These are phyloP conservation scores for Macrotrachela quadricornifera DNA, from an alignment of 1,140 invertebrate species.

Conservation along the genomic window DNA sequence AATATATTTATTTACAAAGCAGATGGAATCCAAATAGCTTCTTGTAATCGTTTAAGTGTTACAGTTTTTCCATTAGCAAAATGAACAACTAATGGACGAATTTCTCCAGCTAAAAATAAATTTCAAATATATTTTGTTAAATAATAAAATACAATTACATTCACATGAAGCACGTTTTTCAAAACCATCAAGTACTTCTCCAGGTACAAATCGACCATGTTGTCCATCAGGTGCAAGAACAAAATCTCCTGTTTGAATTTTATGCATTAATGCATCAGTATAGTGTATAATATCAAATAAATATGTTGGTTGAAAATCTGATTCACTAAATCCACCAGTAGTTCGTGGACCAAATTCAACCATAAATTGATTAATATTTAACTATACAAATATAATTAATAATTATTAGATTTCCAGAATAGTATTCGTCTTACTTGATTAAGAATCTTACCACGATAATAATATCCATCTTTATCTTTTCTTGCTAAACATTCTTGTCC, in stretches of 20 bases:
- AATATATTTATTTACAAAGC: background rate
- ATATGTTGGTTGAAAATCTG: constrained; percentile 21
- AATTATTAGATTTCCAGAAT: background rate
- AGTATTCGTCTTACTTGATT: constrained; percentile 21
- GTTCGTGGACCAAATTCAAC: constrained; percentile 21
- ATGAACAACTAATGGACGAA: background rate
- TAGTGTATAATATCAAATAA: constrained; percentile 22
- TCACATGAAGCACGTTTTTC: constrained; percentile 13
- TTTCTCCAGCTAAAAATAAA: background rate
- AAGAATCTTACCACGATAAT: constrained; percentile 23
- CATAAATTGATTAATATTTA: constrained; percentile 14
- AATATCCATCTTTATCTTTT: constrained; percentile 23
- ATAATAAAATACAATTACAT: background rate
- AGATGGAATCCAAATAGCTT: constrained; percentile 7
- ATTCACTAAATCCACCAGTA: constrained; percentile 18
- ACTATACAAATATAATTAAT: background rate
- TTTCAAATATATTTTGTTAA: background rate
- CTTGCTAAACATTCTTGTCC: constrained; percentile 22
- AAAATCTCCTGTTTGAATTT: constrained; percentile 16
- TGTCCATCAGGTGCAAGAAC: constrained; percentile 22
- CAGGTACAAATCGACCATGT: constrained; percentile 20
- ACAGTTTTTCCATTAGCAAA: constrained; percentile 5
- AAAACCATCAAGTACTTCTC: constrained; percentile 21
- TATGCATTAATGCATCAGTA: constrained; percentile 18
- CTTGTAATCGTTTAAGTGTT: background rate